These are phyloP conservation scores for Crepidodera aurea DNA, from an alignment of 2,888 invertebrate species.

Conservation along the genomic window DNA sequence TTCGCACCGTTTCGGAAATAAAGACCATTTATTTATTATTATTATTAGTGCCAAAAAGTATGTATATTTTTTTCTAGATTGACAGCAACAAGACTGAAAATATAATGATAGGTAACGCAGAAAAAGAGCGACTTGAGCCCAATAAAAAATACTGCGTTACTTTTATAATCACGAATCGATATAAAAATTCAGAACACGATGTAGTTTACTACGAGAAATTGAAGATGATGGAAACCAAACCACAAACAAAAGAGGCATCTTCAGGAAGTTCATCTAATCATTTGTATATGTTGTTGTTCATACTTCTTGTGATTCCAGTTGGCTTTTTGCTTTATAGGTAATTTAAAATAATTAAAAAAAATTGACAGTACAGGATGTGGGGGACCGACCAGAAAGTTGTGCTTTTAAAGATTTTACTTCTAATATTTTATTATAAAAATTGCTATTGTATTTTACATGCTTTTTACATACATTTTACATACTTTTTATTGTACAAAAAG, in stretches of 20 bases:
- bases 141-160: conserved; percentile 55
- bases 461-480: no score
- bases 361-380: no score
- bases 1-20: no score
- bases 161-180: conserved; percentile 53
- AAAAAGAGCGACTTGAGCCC: conserved; percentile 45
- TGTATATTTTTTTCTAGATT: conserved; percentile 41
- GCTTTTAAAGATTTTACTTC: no score
- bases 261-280: conserved; percentile 39
- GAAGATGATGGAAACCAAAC: conserved; percentile 36
- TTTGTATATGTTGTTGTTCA: conserved; percentile 46
- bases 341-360: conserved; percentile 9
- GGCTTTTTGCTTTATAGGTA: conserved; percentile 49
- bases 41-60: no score
- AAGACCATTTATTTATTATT: no score
- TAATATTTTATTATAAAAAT: no score
- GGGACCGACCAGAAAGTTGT: no score
- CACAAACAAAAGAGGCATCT: conserved; percentile 23
- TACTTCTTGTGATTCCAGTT: conserved; percentile 48
- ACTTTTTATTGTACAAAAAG: no score
- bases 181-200: conserved; percentile 51
- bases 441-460: no score
- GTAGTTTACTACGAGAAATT: conserved; percentile 54
- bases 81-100: conserved; percentile 42
- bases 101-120: conserved; percentile 47